Conservation (phyloP, 2,888 invertebrate genomes). For the Heliconius aoede region DNA sequence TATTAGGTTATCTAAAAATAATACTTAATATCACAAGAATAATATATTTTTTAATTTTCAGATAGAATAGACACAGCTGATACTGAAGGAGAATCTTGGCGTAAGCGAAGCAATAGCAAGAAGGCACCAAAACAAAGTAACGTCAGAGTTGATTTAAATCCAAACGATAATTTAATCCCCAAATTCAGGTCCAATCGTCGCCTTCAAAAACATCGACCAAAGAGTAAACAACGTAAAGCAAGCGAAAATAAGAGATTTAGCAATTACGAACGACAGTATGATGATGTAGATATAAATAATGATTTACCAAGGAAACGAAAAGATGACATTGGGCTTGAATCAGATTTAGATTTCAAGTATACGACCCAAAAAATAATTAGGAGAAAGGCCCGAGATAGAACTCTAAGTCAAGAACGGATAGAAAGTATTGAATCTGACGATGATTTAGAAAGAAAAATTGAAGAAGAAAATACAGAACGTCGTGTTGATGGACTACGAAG, state of each 20-base stretch:
- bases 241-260: constrained; percentile 25
- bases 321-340: constrained; percentile 52
- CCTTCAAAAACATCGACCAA: constrained; percentile 45
- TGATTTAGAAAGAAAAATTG: neutral
- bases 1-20: neutral
- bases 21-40: neutral
- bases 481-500: constrained; percentile 44
- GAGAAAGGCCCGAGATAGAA: constrained; percentile 64
- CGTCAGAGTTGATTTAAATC: constrained; percentile 29
- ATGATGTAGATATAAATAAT: constrained; percentile 42
- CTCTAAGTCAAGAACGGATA: constrained; percentile 42
- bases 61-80: constrained; percentile 32
- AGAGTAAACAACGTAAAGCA: constrained; percentile 30
- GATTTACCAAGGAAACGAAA: constrained; percentile 48
- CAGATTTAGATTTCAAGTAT: constrained; percentile 47
- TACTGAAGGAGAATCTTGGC: constrained; percentile 39
- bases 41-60: constrained; percentile 22
- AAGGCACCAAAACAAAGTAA: constrained; percentile 28
- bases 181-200: constrained; percentile 36
- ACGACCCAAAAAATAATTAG: constrained; percentile 56
- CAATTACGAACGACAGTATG: constrained; percentile 50
- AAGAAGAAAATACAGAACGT: constrained; percentile 40
- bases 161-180: constrained; percentile 23
- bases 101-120: constrained; percentile 28
- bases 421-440: constrained; percentile 39